These are phyloP conservation scores for Tachyglossus aculeatus DNA, from an alignment of 2,797 vertebrate species.

Conservation along the genomic window DNA sequence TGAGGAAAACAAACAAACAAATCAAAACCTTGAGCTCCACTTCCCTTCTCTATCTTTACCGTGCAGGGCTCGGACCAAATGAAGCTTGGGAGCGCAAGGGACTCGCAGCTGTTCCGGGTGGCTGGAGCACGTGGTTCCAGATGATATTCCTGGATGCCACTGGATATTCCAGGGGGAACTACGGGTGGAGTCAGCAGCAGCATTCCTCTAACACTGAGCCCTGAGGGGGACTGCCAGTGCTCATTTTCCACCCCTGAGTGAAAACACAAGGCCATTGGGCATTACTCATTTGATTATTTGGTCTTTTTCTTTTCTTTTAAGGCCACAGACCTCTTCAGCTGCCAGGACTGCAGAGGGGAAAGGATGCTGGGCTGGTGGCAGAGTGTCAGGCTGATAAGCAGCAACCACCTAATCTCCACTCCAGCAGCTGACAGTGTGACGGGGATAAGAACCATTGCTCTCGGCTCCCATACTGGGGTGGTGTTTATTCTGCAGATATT, in stretches of 20 bases:
- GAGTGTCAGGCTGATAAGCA: slow-evolving; percentile 21
- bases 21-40: too few relatives aligned
- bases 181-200: too few relatives aligned
- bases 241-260: slow-evolving; percentile 18
- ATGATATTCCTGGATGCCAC: too few relatives aligned
- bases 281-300: background rate
- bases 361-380: background rate
- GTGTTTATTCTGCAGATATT: background rate
- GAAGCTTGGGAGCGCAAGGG: too few relatives aligned
- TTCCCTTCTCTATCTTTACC: too few relatives aligned
- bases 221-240: too few relatives aligned
- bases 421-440: background rate
- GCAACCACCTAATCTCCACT: slow-evolving; percentile 56
- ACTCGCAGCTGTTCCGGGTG: too few relatives aligned
- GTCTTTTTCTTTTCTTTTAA: background rate
- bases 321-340: background rate
- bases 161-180: too few relatives aligned
- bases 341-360: background rate
- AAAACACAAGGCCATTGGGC: background rate
- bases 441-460: slow-evolving; percentile 31
- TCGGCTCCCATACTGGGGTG: fast-evolving
- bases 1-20: too few relatives aligned
- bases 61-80: too few relatives aligned
- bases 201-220: too few relatives aligned
- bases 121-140: too few relatives aligned